These are phyloP conservation scores for Takifugu bimaculatus DNA, from an alignment of 2,113 vertebrate genomes.

Conservation along the genomic window DNA sequence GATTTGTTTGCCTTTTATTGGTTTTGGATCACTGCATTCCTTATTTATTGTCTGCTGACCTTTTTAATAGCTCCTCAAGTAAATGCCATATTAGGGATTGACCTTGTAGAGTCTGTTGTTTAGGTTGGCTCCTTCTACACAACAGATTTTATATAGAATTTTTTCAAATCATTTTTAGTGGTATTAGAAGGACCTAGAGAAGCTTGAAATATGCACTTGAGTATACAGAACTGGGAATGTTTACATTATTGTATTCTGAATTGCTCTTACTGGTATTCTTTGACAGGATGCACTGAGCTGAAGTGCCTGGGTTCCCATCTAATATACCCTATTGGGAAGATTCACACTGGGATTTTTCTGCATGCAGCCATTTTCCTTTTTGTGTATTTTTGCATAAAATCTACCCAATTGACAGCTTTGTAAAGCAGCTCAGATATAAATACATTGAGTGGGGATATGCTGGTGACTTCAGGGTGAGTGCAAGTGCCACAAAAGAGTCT, in stretches of 20 bases:
- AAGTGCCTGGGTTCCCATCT: slow-evolving; percentile 1
- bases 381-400: background rate
- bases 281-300: slow-evolving; percentile 1
- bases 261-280: slow-evolving; percentile 4
- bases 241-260: background rate
- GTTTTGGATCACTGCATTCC: slow-evolving; percentile 58
- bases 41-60: slow-evolving; percentile 59
- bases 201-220: too few species aligned
- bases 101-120: background rate
- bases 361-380: slow-evolving; percentile 15
- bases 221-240: background rate
- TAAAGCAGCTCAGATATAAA: slow-evolving; percentile 21
- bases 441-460: slow-evolving; percentile 16
- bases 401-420: slow-evolving; percentile 4
- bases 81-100: slow-evolving; percentile 49
- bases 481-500: slow-evolving; percentile 12
- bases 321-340: slow-evolving; percentile 22
- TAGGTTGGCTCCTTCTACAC: background rate
- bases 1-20: slow-evolving; percentile 61
- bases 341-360: slow-evolving; percentile 10
- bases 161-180: background rate
- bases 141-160: too few species aligned
- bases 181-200: too few species aligned
- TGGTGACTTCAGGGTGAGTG: slow-evolving; percentile 17
- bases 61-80: slow-evolving; percentile 54